Evolutionary conservation across 2,888 invertebrate genomes (phyloP).

Genomic region (Sphinx pinastri): DNA sequence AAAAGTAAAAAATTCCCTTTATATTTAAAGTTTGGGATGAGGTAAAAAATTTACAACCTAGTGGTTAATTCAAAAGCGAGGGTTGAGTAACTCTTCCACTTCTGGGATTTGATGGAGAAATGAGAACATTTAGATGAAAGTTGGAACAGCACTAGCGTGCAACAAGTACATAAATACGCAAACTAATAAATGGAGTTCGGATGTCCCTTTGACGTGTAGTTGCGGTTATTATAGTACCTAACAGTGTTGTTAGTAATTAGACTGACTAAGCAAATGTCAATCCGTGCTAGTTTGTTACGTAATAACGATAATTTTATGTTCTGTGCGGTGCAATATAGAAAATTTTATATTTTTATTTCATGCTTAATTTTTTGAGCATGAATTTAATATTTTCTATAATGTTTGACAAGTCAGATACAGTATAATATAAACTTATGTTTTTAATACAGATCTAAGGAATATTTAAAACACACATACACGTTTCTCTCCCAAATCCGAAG

Average conservation of each 20-base stretch:
- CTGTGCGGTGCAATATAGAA: not conserved
- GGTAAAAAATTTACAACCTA: not conserved
- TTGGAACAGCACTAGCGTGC: not conserved
- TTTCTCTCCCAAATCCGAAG: too few relatives aligned
- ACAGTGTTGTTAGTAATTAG: conserved; percentile 7
- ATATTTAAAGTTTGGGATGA: not conserved
- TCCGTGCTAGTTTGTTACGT: not conserved
- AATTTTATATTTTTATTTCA: not conserved
- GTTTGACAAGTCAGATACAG: not conserved
- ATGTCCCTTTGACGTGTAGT: conserved; percentile 20
- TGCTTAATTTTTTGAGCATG: not conserved
- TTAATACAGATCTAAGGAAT: too few relatives aligned
- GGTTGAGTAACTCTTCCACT: not conserved
- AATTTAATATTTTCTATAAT: not conserved
- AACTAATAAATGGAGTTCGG: conserved; percentile 12
- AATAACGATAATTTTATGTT: conserved; percentile 18
- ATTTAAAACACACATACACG: too few relatives aligned
- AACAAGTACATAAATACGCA: conserved; percentile 14
- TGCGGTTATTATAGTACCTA: conserved; percentile 10
- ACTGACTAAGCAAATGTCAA: conserved; percentile 10
- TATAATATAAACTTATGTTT: too few relatives aligned
- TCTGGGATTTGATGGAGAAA: conserved; percentile 4
- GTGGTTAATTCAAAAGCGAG: not conserved
- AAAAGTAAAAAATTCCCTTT: not conserved
- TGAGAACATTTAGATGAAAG: not conserved